Evolutionary conservation across 2,888 invertebrate genomes (phyloP).

Genomic region (Drosophila fungiperda): DNA sequence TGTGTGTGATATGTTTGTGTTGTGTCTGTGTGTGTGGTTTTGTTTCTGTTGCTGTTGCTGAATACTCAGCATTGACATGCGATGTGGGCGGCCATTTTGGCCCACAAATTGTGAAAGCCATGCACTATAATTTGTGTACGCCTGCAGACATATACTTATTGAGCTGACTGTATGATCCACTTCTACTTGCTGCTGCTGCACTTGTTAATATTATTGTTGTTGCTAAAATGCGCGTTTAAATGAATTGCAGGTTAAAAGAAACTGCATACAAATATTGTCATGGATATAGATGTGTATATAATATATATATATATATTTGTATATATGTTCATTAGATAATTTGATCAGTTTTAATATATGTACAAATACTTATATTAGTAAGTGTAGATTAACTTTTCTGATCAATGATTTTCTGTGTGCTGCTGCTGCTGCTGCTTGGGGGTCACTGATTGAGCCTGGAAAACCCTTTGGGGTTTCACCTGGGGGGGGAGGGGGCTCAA

Average conservation of each 20-base stretch:
- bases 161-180: constrained; percentile 46
- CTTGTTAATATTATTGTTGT: constrained; percentile 27
- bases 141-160: constrained; percentile 66
- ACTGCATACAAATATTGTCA: constrained; percentile 2
- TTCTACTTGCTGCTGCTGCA: not conserved
- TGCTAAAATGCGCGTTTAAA: constrained; percentile 51
- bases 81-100: constrained; percentile 51
- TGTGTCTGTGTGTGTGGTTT: not conserved
- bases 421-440: not conserved
- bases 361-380: not conserved
- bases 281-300: not conserved
- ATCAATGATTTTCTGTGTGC: not conserved
- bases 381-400: not conserved
- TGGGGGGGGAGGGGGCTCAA: constrained; percentile 26
- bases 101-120: constrained; percentile 45
- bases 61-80: constrained; percentile 73
- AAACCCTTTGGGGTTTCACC: constrained; percentile 23
- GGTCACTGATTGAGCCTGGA: constrained; percentile 26
- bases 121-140: constrained; percentile 63
- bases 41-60: constrained; percentile 30
- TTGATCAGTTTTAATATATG: not conserved
- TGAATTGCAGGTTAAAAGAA: constrained; percentile 44
- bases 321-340: not conserved
- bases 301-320: not conserved
- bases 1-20: not conserved